phyloP scores from a whole-genome alignment of 2,888 invertebrate genomes.

The Vannuccia rotundouncinata region DNA sequence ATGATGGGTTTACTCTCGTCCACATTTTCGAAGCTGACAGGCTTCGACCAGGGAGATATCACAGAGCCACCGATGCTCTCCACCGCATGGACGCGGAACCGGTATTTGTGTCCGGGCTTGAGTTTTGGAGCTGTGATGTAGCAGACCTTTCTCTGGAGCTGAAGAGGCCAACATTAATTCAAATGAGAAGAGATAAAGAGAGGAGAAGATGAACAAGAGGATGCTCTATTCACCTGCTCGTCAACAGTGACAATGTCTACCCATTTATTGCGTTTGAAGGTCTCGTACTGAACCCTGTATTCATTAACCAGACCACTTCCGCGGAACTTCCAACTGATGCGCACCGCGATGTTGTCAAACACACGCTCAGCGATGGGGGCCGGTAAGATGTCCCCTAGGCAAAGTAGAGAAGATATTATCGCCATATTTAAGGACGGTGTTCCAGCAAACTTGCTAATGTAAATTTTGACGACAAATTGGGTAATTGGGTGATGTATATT shows the following conservation, averaged over 20 bases:
- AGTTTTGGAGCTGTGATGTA: not conserved
- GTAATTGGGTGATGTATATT: too few relatives aligned
- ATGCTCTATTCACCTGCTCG: not conserved
- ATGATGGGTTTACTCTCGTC: not conserved
- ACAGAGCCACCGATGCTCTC: not conserved
- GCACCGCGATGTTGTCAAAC: not conserved
- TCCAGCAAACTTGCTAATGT: too few relatives aligned
- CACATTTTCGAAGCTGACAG: not conserved
- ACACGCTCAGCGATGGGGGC: not conserved
- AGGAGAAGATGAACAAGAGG: too few relatives aligned
- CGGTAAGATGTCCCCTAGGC: not conserved
- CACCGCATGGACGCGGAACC: slow-evolving; percentile 12
- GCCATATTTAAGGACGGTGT: too few relatives aligned
- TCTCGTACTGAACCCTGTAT: not conserved
- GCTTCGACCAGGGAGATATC: not conserved
- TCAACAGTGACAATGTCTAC: not conserved
- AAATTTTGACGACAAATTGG: too few relatives aligned
- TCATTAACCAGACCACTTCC: not conserved
- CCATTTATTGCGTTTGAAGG: not conserved
- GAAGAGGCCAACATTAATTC: not conserved
- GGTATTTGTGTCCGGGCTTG: not conserved
- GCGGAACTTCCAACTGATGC: not conserved
- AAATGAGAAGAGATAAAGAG: too few relatives aligned
- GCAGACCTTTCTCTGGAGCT: not conserved
- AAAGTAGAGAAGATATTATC: too few relatives aligned